Evolutionary conservation across 1,140 invertebrate genomes (phyloP), one percentile per base, ranked within the genome.

Genomic region (Holotrichia oblita): DNA sequence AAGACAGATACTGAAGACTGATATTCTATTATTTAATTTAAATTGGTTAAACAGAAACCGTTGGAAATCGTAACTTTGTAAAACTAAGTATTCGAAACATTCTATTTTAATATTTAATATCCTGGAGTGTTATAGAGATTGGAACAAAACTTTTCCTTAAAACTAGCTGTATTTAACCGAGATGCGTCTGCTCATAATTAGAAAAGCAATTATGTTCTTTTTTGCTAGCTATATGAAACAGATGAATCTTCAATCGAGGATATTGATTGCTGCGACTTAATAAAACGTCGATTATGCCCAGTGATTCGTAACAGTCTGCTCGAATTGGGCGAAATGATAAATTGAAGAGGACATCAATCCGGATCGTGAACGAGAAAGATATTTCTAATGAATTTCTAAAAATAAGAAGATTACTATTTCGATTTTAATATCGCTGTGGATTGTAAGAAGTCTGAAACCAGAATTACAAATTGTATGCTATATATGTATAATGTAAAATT

Each of bases 261-360:
- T 69, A 69, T 69, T 69, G 61, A 69, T 20, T 69, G 22, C 17
- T 14, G 22, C 17, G 61, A 34, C 61, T 69, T 69, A 69, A 69
- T 69, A 69, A 69, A 27, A 69, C 61, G 61, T 69, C 61, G 61
- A 69, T 69, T 69, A 34, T 24, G 61, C 22, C 22, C 61, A 69
- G 27, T 69, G 61, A 22, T 10, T 69, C 61, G 61, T 69, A 69
- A 12, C 61, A 27, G 27, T 34, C 20, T 20, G 61, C 61, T 34
- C 22, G 61, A 69, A 22, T 69, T 69, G 17, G 44, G 48, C 48
- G 48, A 55, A 55, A 55, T 17, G 48, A 55, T 69, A 69, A 22
- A 69, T 69, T 69, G 22, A 69, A 69, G 22, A 69, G 17, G 27
- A 27, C 17, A 34, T 27, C 61, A 69, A 69, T 69, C 22, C 61